Percentiles rank a stretch among this genome's conserved stretches.
Conservation (phyloP, 2,113 vertebrate species). For the Menura novaehollandiae region DNA sequence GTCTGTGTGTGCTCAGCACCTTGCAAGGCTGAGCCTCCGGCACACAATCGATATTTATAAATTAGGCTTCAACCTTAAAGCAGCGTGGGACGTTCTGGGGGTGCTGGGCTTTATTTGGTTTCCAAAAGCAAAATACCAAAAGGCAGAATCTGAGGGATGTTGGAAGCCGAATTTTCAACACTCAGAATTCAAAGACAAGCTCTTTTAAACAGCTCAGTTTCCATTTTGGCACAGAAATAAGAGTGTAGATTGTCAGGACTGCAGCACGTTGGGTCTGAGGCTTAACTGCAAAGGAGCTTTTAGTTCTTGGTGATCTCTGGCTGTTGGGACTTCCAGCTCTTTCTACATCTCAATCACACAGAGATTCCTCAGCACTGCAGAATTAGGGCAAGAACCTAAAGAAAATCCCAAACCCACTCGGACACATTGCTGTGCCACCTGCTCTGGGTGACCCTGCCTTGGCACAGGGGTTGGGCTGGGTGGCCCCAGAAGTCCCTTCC, state of each 20-base stretch:
- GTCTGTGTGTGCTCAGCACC: constrained; percentile 26
- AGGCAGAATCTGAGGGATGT: background rate
- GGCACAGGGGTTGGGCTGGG: background rate
- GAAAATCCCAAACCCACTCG: background rate
- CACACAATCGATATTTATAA: constrained; percentile 26
- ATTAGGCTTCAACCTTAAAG: background rate
- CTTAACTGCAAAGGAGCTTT: background rate
- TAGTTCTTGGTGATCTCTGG: background rate
- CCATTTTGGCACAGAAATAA: background rate
- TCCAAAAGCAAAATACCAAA: background rate
- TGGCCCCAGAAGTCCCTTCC: background rate
- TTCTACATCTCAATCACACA: background rate
- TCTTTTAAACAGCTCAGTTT: background rate
- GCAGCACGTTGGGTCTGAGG: background rate
- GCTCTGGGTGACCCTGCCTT: background rate
- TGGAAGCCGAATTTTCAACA: background rate
- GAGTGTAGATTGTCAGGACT: background rate
- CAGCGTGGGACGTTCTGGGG: background rate
- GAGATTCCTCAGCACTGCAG: background rate
- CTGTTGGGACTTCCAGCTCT: background rate
- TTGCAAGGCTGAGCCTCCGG: background rate
- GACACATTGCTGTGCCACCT: background rate
- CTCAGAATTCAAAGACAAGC: background rate
- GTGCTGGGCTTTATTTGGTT: background rate
- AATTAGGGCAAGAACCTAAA: background rate